Evolutionary conservation across 2,888 invertebrate genomes (phyloP).

Genomic region (Paralinhomoeus sp.): DNA sequence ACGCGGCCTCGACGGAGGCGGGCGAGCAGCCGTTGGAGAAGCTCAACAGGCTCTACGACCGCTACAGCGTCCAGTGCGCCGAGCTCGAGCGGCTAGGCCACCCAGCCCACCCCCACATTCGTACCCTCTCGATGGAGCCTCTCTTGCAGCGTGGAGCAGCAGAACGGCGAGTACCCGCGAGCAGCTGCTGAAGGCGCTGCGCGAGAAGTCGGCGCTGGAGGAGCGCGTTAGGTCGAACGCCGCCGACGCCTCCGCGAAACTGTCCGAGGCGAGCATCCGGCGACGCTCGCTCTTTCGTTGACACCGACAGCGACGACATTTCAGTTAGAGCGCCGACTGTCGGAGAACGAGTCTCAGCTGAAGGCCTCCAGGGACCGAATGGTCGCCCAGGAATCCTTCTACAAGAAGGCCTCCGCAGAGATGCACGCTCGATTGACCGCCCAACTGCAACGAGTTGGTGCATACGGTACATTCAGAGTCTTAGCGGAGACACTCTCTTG

Average conservation of each 20-base stretch:
- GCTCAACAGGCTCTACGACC: constrained; percentile 3
- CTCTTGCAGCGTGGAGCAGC: constrained; percentile 11
- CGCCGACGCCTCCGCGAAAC: too few species aligned
- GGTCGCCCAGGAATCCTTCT: constrained; percentile 13
- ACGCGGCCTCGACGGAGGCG: too few species aligned
- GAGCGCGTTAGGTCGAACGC: constrained; percentile 6
- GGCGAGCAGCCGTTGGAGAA: constrained; percentile 3
- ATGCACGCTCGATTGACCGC: not conserved
- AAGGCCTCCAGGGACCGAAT: constrained; percentile 11
- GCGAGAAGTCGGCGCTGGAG: constrained; percentile 12
- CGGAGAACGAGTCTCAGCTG: constrained; percentile 12
- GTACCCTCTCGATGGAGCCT: too few species aligned
- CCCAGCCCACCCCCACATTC: too few species aligned
- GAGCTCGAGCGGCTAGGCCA: constrained; percentile 4
- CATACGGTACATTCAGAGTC: too few species aligned
- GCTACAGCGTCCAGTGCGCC: constrained; percentile 3
- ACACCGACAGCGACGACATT: constrained; percentile 9
- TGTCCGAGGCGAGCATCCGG: too few species aligned
- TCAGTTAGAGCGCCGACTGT: constrained; percentile 7
- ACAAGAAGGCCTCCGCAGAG: constrained; percentile 10
- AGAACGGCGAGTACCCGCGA: constrained; percentile 15
- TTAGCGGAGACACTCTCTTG: too few species aligned
- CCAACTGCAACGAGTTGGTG: constrained; percentile 8
- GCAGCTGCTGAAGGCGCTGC: constrained; percentile 10
- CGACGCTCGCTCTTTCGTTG: too few species aligned